Evolutionary conservation across 2,113 vertebrate genomes (phyloP).

Genomic region (Saccopteryx leptura): DNA sequence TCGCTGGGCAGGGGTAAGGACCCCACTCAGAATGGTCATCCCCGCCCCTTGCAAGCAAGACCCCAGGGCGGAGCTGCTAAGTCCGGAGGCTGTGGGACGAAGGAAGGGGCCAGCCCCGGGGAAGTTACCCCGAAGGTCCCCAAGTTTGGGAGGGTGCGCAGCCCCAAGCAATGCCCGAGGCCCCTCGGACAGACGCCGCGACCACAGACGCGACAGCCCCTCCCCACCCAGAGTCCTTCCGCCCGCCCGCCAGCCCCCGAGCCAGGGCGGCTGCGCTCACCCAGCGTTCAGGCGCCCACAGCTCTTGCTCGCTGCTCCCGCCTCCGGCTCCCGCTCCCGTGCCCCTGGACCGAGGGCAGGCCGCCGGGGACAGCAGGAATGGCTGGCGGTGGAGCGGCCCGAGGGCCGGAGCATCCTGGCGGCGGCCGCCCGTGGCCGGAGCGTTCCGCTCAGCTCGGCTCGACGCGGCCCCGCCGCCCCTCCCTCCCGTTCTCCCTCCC

Average conservation of each 20-base stretch:
- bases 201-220: not conserved
- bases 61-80: not conserved
- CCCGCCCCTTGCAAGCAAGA: no score
- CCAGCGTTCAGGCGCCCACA: slow-evolving; percentile 41
- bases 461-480: slow-evolving; percentile 4
- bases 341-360: not conserved
- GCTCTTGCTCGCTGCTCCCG: slow-evolving; percentile 62
- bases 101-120: not conserved
- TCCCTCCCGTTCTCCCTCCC: not conserved
- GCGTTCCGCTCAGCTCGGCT: not conserved
- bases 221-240: not conserved
- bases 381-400: slow-evolving; percentile 57
- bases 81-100: not conserved
- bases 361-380: not conserved
- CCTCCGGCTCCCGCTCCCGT: slow-evolving; percentile 54
- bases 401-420: slow-evolving; percentile 70
- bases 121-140: slow-evolving; percentile 64
- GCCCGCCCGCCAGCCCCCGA: not conserved
- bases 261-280: slow-evolving; percentile 74
- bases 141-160: slow-evolving; percentile 22
- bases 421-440: slow-evolving; percentile 36
- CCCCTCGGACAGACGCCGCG: not conserved
- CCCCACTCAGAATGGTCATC: not conserved
- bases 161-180: not conserved
- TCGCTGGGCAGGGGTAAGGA: not conserved